Base-by-base conservation (phyloP, 2,888 invertebrate species). In the Chromoteleia sp. region DNA sequence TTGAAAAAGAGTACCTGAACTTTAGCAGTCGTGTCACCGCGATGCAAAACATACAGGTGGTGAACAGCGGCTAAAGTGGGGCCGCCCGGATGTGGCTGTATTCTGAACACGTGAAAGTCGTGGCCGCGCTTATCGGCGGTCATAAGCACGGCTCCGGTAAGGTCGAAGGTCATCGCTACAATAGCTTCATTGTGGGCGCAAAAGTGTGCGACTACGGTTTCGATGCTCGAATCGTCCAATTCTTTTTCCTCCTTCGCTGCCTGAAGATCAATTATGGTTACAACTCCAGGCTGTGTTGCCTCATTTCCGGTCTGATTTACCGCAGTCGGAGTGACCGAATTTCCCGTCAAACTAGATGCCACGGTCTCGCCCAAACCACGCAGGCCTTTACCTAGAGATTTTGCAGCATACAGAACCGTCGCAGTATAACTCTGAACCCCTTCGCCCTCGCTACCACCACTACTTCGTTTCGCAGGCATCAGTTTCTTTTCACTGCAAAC, bases 1-100 rank as follows among this genome's bases (percentile, higher is more conserved):
- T 39, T 39, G 7, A 2, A 21, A 41, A 17, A 4, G 41, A 21
- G 25, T 83, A 94, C 94, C 92, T 96, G 96, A 67, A 98, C 98
- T 94, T 96, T 97, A 58, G 99, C 98, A 48, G 97, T 97, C 0
- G 99, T 99, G 88, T 98, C 99, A 2, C 99, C 99, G 43, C 99
- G 93, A 91, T 98, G 98, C 82, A 99, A 92, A 30, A 98, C 96
- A 90, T 99, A 99, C 41, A 99, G 93, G 92, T 99, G 99, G 90
- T 99, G 98, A 25, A 98, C 96, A 0, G 97, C 95, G 0, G 98
- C 97, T 75, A 98, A 92, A 17, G 96, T 94, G 7, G 98, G 95
- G 0, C 97, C 97, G 58, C 96, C 95, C 0, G 98, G 97, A 93
- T 99, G 99, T 0, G 98, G 97, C 89, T 98, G 97, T 85, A 99